These are phyloP conservation scores for Gopherus flavomarginatus DNA, from an alignment of 2,113 vertebrate species.

Conservation along the genomic window DNA sequence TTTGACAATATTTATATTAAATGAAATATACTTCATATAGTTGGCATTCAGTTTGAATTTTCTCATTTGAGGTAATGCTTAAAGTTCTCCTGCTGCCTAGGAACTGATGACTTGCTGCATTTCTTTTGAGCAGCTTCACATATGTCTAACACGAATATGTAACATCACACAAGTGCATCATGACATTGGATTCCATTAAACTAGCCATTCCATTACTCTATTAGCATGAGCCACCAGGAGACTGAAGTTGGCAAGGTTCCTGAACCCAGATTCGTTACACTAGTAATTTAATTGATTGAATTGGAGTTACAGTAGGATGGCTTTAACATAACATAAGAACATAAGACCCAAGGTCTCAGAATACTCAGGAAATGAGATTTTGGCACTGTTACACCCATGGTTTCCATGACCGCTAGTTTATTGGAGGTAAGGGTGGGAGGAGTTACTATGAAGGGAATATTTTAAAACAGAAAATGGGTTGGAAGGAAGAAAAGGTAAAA, in stretches of 20 bases:
- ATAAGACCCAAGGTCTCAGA: not conserved
- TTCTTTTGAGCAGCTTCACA: not conserved
- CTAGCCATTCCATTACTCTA: not conserved
- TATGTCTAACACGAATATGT: not conserved
- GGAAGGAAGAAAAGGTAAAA: not conserved
- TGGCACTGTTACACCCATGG: not conserved
- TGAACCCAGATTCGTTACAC: not conserved
- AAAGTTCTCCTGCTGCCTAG: not conserved
- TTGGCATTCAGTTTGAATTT: not conserved
- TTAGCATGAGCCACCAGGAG: not conserved
- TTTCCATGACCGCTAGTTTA: not conserved
- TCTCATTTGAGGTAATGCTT: not conserved
- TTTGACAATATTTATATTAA: not conserved
- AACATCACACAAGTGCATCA: not conserved
- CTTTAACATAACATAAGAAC: not conserved
- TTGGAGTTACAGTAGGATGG: not conserved
- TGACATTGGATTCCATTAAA: not conserved
- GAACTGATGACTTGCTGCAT: not conserved
- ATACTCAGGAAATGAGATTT: not conserved
- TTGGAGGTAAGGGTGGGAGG: not conserved
- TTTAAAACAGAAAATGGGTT: not conserved
- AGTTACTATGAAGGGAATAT: slow-evolving; percentile 2
- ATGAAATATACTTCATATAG: not conserved
- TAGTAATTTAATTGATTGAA: not conserved
- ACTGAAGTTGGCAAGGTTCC: not conserved